These are phyloP conservation scores for Spea hammondii DNA, from an alignment of 2,797 vertebrate species.

Conservation along the genomic window DNA sequence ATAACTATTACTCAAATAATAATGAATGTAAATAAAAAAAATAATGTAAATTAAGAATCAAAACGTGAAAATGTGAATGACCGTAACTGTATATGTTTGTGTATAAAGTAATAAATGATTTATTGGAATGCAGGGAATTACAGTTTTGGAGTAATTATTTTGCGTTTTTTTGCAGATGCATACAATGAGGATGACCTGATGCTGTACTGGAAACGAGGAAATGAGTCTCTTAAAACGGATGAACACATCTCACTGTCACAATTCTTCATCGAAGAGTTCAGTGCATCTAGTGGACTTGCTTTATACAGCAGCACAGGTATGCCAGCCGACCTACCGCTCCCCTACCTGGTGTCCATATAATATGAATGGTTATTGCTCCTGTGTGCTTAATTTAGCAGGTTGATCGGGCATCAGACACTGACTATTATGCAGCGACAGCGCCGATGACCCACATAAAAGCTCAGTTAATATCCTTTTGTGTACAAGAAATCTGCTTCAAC, in stretches of 20 bases:
- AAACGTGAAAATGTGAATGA: too few relatives aligned
- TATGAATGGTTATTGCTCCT: too few relatives aligned
- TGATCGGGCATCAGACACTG: not conserved
- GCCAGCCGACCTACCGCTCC: not conserved
- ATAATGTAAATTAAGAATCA: too few relatives aligned
- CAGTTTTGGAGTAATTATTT: not conserved
- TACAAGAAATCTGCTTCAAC: too few relatives aligned
- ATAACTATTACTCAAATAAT: too few relatives aligned
- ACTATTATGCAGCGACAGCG: not conserved
- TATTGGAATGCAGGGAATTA: too few relatives aligned
- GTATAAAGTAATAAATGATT: too few relatives aligned
- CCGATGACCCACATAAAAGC: too few relatives aligned
- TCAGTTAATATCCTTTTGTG: too few relatives aligned
- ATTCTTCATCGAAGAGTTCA: conserved; percentile 93
- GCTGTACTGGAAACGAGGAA: conserved; percentile 92
- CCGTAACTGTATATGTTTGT: too few relatives aligned
- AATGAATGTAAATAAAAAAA: too few relatives aligned
- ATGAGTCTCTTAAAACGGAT: conserved; percentile 86
- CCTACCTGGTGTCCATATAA: not conserved
- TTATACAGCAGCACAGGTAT: conserved; percentile 94
- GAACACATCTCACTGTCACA: conserved; percentile 90
- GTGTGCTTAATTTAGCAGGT: not conserved
- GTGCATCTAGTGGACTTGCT: conserved; percentile 86
- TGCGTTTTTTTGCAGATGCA: conserved; percentile 72
- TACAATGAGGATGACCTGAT: conserved; percentile 92